Evolutionary conservation across 2,888 invertebrate species (phyloP).

Genomic region (Tetragonisca angustula): DNA sequence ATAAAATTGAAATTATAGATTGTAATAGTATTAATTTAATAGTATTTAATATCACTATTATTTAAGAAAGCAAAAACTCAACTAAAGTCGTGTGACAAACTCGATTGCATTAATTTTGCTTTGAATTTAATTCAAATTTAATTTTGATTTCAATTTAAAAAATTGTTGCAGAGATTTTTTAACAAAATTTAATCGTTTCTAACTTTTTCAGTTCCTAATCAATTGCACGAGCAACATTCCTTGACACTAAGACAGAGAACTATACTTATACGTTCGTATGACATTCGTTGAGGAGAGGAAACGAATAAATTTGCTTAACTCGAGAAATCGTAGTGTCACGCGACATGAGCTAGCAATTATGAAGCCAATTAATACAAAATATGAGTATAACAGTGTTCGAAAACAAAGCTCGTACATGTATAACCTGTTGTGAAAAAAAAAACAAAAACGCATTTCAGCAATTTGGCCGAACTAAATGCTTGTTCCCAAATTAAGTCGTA

Average conservation of each 20-base stretch:
- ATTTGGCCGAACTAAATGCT: conserved; percentile 51
- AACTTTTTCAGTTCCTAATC: not conserved
- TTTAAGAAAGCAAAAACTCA: too few species aligned
- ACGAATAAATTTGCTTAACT: conserved; percentile 19
- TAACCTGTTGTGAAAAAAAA: not conserved
- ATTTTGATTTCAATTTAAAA: too few species aligned
- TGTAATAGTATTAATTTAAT: too few species aligned
- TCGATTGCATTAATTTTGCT: too few species aligned
- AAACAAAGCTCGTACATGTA: not conserved
- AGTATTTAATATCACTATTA: too few species aligned
- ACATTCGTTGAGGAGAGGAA: not conserved
- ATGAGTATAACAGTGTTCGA: not conserved
- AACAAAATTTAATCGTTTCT: not conserved
- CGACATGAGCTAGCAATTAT: not conserved
- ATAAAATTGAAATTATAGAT: too few species aligned
- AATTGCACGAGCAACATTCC: not conserved
- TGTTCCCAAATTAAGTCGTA: conserved; percentile 64
- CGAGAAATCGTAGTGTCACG: not conserved
- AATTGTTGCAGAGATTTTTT: too few species aligned
- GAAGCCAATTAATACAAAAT: not conserved
- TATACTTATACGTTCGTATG: not conserved
- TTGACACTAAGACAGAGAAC: not conserved
- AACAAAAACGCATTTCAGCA: conserved; percentile 4
- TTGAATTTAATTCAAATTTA: too few species aligned
- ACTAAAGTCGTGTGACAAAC: too few species aligned